These are phyloP conservation scores for Neotragus moschatus DNA, from an alignment of 2,113 vertebrate species.

Conservation along the genomic window DNA sequence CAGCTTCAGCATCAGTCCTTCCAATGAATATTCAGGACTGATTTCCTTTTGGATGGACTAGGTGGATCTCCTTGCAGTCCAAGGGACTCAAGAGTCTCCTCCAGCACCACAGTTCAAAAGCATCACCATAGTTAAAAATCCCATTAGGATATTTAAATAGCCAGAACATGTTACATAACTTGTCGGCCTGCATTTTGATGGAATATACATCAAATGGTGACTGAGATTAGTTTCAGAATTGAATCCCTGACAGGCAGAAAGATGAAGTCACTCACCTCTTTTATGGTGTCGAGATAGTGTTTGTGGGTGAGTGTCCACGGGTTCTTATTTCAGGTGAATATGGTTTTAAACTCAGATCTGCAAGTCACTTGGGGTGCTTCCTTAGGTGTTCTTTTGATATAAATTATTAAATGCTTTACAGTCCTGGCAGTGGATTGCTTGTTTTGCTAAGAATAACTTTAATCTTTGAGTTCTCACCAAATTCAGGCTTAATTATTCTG, in stretches of 20 bases:
- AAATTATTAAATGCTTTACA: neutral
- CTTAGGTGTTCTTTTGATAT: neutral
- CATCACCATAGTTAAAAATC: neutral
- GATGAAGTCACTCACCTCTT: neutral
- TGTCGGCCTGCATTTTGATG: neutral
- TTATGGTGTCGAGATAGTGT: neutral
- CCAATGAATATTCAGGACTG: neutral
- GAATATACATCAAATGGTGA: neutral
- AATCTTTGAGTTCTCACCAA: conserved; percentile 19
- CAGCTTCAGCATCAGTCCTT: neutral
- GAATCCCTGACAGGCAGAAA: neutral
- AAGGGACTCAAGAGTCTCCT: neutral
- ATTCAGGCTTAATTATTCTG: neutral
- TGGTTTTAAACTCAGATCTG: neutral
- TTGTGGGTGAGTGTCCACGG: neutral
- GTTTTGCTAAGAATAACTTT: neutral
- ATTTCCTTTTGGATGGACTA: neutral
- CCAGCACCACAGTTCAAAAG: neutral
- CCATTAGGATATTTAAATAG: neutral
- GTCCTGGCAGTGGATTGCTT: neutral
- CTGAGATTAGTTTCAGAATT: neutral
- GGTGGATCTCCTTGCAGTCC: neutral
- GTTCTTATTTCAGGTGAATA: neutral
- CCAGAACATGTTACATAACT: neutral
- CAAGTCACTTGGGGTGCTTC: neutral